These are phyloP conservation scores for Hemiscyllium ocellatum DNA, from an alignment of 2,113 vertebrate genomes.

Conservation along the genomic window DNA sequence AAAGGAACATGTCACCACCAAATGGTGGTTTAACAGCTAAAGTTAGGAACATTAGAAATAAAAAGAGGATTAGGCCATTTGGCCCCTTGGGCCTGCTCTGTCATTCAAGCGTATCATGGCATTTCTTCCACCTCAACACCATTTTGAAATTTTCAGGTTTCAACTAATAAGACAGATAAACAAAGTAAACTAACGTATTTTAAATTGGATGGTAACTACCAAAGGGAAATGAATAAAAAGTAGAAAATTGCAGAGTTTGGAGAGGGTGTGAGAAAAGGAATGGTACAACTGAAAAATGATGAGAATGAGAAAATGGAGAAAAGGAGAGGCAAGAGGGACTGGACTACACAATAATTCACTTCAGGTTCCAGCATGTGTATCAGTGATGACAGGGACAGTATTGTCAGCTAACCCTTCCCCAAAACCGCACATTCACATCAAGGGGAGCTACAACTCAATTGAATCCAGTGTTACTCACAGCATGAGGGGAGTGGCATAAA, in stretches of 20 bases:
- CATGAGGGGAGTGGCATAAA: background rate
- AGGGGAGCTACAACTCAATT: background rate
- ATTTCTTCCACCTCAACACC: too few relatives aligned
- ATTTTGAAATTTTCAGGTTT: too few relatives aligned
- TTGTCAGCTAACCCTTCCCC: background rate
- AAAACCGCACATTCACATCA: background rate
- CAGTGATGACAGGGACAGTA: background rate
- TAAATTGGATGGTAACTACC: background rate
- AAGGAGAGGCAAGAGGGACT: background rate
- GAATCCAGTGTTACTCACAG: background rate
- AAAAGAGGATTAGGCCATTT: too few relatives aligned
- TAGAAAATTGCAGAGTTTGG: background rate
- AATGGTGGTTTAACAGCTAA: background rate
- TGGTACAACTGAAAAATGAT: background rate
- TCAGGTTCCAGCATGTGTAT: background rate
- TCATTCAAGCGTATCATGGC: too few relatives aligned
- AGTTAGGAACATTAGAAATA: background rate
- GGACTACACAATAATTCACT: background rate
- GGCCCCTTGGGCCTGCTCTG: too few relatives aligned
- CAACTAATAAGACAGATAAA: background rate
- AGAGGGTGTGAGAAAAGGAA: background rate
- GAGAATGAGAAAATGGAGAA: background rate
- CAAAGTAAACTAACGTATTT: background rate
- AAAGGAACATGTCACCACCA: too few relatives aligned
- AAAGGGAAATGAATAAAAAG: background rate